Base-by-base conservation (phyloP, 2,113 vertebrate species). In the Gobiocypris rarus region DNA sequence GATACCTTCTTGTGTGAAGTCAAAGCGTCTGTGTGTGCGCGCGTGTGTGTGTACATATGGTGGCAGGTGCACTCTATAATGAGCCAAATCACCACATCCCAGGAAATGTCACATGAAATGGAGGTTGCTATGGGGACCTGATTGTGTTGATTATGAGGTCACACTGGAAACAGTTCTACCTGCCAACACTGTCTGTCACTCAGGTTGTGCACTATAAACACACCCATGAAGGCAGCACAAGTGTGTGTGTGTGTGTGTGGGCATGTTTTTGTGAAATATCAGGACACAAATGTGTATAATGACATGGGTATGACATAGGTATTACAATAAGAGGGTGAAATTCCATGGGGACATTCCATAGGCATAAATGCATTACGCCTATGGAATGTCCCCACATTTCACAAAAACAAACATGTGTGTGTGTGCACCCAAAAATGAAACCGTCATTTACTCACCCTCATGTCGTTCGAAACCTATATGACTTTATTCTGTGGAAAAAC, bases 91-190 rank as follows among this genome's bases (percentile, higher is more conserved):
- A 82, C 41, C 61, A 83, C 38, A 83, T 71, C 54, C 50, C 34
- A 83, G 73, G 52, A 85, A 82, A 58, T 67, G 59, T 38, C 79
- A 85, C 84, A 82, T 65, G 34, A 86, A 86, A 50, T 71, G 41
- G 54, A 63, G 19, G 52, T 71, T 86, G 75, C 74, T 74, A 82
- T 82, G 41, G 80, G 38, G 19, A 86, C 52, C 26, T 56, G 48
- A 85, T 67, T 82, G 58, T 80, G 84, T 74, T 82, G 84, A 82
- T 81, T 67, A 85, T 82, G 84, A 76, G 48, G 50, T 86, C 84
- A 86, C 75, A 86, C 70, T 56, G 31, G 34, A 54, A 50, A 38
- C 11, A n/a, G 67, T 31, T 63, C 17, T 65, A 82, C 58, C 56
- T 85, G 67, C 84, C 77, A 81, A 81, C 26, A 63, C 54, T 26